These are phyloP conservation scores for Odocoileus hemionus DNA, from an alignment of 2,113 vertebrate genomes.

Conservation along the genomic window DNA sequence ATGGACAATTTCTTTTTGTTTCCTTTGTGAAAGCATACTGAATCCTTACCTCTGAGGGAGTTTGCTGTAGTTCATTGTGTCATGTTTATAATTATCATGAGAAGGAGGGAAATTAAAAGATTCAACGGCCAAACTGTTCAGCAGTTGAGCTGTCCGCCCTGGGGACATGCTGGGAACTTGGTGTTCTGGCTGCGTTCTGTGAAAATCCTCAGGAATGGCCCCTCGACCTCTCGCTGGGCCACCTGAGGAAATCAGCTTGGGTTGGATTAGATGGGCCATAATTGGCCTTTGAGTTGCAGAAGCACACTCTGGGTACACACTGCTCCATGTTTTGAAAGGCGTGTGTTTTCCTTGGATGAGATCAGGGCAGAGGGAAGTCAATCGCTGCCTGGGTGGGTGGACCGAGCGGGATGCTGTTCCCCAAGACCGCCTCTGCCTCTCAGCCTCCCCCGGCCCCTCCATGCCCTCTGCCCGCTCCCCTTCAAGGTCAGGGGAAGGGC, in stretches of 20 bases:
- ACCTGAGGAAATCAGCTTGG: constrained; percentile 51
- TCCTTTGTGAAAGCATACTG: constrained; percentile 35
- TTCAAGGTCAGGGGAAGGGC: background rate
- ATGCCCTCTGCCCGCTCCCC: background rate
- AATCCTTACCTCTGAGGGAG: background rate
- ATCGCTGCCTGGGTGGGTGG: background rate
- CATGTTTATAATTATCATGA: constrained; percentile 46
- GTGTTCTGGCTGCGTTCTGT: constrained; percentile 5
- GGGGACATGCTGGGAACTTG: constrained; percentile 4
- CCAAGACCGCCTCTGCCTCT: background rate
- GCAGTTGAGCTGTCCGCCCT: background rate
- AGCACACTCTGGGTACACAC: constrained; percentile 27
- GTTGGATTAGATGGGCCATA: constrained; percentile 1
- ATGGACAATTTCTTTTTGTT: constrained; percentile 41
- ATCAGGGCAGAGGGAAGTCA: background rate
- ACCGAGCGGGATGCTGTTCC: background rate
- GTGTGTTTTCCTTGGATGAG: constrained; percentile 45
- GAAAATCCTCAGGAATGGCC: constrained; percentile 42
- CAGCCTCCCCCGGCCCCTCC: background rate
- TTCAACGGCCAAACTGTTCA: constrained; percentile 21
- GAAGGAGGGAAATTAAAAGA: constrained; percentile 47
- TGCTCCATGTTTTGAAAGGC: constrained; percentile 47
- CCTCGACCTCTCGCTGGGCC: constrained; percentile 11
- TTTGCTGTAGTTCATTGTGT: constrained; percentile 26
- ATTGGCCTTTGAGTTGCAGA: constrained; percentile 42